A percentile compares a stretch with the other conserved stretches of the same genome.
Evolutionary conservation across 2,113 vertebrate species (phyloP).

Genomic region (Machaerirhynchus nigripectus): DNA sequence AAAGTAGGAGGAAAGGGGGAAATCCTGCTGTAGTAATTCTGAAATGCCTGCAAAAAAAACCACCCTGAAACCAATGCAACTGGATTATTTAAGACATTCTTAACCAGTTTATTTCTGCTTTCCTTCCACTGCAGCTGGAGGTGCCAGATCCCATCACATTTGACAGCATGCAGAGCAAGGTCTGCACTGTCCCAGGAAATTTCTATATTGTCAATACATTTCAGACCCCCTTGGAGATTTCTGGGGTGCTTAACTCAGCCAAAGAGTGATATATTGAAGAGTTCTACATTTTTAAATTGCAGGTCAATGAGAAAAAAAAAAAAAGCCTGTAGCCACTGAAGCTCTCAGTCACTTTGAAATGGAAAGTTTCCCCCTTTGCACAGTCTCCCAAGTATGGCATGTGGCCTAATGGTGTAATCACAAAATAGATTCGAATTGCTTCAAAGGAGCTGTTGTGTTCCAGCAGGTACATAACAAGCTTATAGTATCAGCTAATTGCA

Average conservation of each 20-base stretch:
- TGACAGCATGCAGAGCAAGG: background rate
- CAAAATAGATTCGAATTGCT: background rate
- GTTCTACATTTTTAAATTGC: background rate
- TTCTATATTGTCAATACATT: background rate
- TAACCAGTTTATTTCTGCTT: background rate
- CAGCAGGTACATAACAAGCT: conserved; percentile 39
- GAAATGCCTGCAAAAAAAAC: background rate
- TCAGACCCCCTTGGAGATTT: background rate
- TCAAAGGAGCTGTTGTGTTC: conserved; percentile 35
- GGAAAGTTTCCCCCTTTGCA: background rate
- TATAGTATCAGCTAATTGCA: background rate
- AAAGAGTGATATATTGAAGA: background rate
- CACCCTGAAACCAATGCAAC: background rate
- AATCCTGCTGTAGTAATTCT: background rate
- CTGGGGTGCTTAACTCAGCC: background rate
- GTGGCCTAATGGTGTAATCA: conserved; percentile 19
- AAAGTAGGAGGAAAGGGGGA: background rate
- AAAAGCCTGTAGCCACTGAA: background rate
- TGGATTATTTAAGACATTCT: background rate
- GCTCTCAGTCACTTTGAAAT: background rate
- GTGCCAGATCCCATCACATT: background rate
- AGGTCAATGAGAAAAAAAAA: background rate
- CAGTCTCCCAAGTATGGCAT: background rate
- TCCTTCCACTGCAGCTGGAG: background rate
- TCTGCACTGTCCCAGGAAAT: background rate